A percentile compares a stretch with the other conserved stretches of the same genome.
Conservation (phyloP, 2,797 vertebrate species). For the Schizothorax lantsangensis region DNA sequence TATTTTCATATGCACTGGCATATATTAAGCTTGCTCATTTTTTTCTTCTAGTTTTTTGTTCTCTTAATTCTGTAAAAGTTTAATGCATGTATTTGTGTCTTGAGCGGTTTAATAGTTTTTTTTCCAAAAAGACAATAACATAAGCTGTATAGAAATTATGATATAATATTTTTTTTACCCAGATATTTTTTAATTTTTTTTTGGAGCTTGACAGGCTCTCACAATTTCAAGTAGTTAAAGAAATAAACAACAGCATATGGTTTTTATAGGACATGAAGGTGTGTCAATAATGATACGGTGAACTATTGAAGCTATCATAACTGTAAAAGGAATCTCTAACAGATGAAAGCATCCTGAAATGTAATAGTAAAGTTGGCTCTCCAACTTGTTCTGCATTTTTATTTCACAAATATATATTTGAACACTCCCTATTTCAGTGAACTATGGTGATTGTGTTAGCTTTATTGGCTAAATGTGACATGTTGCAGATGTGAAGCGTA, state of each 20-base stretch:
- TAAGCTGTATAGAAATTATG: too few relatives aligned
- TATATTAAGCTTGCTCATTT: too few relatives aligned
- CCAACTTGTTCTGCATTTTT: background rate
- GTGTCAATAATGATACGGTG: background rate
- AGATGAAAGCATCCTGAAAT: constrained; percentile 10
- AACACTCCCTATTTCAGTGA: constrained; percentile 2
- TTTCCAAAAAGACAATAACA: too few relatives aligned
- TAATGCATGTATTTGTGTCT: too few relatives aligned
- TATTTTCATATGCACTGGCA: too few relatives aligned
- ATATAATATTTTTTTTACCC: too few relatives aligned
- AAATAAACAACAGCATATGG: constrained; percentile 5
- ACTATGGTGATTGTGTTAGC: constrained; percentile 3
- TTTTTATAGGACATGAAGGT: background rate
- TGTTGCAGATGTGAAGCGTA: constrained; percentile 26
- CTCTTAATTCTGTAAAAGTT: too few relatives aligned
- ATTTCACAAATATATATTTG: constrained; percentile 33
- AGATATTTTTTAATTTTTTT: background rate
- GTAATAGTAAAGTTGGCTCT: background rate
- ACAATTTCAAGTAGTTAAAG: background rate
- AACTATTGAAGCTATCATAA: constrained; percentile 3
- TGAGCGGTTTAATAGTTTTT: background rate
- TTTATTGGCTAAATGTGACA: constrained; percentile 30
- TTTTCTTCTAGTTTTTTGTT: background rate
- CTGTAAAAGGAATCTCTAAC: background rate
- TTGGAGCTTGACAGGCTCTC: background rate